These are phyloP conservation scores for Cinclus cinclus DNA, from an alignment of 2,113 vertebrate species.

Conservation along the genomic window DNA sequence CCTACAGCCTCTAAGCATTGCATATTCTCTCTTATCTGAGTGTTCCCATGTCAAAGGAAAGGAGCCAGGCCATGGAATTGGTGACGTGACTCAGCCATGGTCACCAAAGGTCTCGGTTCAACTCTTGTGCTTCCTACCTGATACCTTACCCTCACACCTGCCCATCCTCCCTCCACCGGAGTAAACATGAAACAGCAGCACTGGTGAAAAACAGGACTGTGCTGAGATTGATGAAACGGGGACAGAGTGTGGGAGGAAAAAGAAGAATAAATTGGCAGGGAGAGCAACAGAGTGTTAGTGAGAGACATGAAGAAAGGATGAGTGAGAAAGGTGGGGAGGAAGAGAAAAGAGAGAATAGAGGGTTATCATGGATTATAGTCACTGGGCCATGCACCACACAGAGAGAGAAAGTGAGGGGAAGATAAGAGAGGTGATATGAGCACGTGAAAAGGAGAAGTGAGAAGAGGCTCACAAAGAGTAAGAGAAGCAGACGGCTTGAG, in stretches of 20 bases:
- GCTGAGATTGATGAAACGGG: constrained; percentile 55
- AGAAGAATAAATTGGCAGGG: constrained; percentile 51
- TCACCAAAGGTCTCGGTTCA: background rate
- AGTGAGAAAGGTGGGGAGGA: constrained; percentile 22
- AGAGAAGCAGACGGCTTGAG: constrained; percentile 22
- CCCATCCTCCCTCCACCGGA: background rate
- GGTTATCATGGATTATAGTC: background rate
- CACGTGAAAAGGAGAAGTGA: background rate
- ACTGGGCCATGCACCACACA: background rate
- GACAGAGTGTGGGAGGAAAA: constrained; percentile 54
- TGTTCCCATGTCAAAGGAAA: fast-evolving
- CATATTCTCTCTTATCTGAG: background rate
- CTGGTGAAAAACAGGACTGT: constrained; percentile 14
- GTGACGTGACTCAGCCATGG: background rate
- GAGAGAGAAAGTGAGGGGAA: constrained; percentile 7
- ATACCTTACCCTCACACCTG: background rate
- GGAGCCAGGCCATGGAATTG: background rate
- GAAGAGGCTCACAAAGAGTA: constrained; percentile 33
- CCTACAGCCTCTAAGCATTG: background rate
- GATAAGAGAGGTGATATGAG: constrained; percentile 20
- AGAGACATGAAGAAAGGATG: constrained; percentile 46
- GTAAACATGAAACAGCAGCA: constrained; percentile 16
- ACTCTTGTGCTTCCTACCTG: background rate
- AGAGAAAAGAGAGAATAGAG: constrained; percentile 11
- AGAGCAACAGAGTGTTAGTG: constrained; percentile 38